A percentile compares a stretch with the other conserved stretches of the same genome.
Evolutionary conservation across 2,888 invertebrate species (phyloP).

Genomic region (Phytoseiulus persimilis): DNA sequence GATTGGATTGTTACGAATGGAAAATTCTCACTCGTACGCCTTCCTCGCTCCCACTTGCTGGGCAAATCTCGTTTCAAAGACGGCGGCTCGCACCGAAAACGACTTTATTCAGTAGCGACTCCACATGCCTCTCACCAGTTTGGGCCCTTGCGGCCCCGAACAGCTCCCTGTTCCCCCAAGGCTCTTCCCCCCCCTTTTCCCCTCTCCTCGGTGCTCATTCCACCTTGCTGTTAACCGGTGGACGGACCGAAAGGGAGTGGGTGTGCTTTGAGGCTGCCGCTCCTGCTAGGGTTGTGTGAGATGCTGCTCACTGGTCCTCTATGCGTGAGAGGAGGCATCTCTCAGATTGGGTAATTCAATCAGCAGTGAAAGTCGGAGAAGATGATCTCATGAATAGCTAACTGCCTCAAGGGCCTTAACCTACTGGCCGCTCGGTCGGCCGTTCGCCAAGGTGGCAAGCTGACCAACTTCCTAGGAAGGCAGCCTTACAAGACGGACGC

Average conservation of each 20-base stretch:
- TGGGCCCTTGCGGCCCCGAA: not conserved
- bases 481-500: not conserved
- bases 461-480: not conserved
- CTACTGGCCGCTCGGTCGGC: not conserved
- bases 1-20: not conserved
- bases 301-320: not conserved
- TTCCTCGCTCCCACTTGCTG: not conserved
- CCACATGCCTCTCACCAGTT: not conserved
- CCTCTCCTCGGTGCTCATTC: not conserved
- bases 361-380: conserved; percentile 38
- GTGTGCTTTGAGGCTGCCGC: not conserved
- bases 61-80: not conserved
- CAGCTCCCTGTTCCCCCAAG: not conserved
- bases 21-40: not conserved
- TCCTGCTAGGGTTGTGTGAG: not conserved
- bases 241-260: not conserved
- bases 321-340: not conserved
- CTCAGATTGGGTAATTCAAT: conserved; percentile 39
- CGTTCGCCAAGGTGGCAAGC: not conserved
- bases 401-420: conserved; percentile 31
- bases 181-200: not conserved
- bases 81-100: not conserved
- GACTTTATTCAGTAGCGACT: not conserved
- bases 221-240: not conserved
- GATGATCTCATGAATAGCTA: conserved; percentile 39